These are phyloP conservation scores for Plumapathes pennacea DNA, from an alignment of 92 coral and sea anemone species.

Conservation along the genomic window DNA sequence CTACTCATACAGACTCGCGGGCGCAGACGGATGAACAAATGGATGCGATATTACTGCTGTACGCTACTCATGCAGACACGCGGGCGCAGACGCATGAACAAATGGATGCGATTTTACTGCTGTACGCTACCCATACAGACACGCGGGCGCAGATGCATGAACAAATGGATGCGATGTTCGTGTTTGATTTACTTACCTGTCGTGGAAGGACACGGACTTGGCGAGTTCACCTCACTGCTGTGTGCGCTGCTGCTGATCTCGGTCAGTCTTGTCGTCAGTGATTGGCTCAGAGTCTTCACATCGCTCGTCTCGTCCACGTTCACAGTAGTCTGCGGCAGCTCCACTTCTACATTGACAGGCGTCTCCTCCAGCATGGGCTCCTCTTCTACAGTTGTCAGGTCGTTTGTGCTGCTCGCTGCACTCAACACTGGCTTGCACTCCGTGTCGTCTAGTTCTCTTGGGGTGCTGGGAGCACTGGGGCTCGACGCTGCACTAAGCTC, in stretches of 20 bases:
- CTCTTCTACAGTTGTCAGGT: neutral
- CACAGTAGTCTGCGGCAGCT: slow-evolving; percentile 7
- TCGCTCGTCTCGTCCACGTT: slow-evolving; percentile 12
- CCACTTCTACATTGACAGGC: too few species aligned
- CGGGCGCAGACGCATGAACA: too few species aligned
- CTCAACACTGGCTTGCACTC: slow-evolving; percentile 59
- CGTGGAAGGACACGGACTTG: slow-evolving; percentile 91
- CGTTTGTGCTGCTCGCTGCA: slow-evolving; percentile 73
- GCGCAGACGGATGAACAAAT: too few species aligned
- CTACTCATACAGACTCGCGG: too few species aligned
- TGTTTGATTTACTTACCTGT: slow-evolving; percentile 65
- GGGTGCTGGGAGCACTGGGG: slow-evolving; percentile 75
- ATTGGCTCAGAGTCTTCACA: slow-evolving; percentile 1
- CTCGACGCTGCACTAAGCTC: slow-evolving; percentile 63
- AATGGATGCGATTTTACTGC: too few species aligned
- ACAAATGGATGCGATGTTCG: neutral
- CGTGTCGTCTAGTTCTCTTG: slow-evolving; percentile 70
- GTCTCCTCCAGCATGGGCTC: neutral
- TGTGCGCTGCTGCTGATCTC: slow-evolving; percentile 57
- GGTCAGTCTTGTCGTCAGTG: slow-evolving; percentile 47
- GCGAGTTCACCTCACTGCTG: slow-evolving; percentile 62
- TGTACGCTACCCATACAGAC: too few species aligned
- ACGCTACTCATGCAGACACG: too few species aligned
- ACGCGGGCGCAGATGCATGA: too few species aligned
- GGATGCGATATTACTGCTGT: too few species aligned